Evolutionary conservation across 2,113 vertebrate species (phyloP), one percentile per base, ranked within the genome.

Genomic region (Capricornis sumatraensis): DNA sequence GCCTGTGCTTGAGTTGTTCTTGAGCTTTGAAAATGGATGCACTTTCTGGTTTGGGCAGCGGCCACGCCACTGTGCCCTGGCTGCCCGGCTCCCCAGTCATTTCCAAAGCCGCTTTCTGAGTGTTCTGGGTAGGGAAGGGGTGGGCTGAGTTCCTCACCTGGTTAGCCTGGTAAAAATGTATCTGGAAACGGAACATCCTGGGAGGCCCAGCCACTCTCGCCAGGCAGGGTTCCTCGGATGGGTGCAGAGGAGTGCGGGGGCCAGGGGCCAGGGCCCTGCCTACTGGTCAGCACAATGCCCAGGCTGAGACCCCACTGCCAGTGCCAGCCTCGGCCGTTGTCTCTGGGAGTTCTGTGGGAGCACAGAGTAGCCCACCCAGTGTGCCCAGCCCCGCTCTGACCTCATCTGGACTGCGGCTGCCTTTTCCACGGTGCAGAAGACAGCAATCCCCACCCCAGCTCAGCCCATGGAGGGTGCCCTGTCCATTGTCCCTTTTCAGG

Each of bases 401-500:
- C n/a, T 36, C 7, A 10, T 50, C 27, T 30, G 15, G 55, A 45
- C 90, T 0, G 1, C 7, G 47, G 86, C 87, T 16, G 25, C 58
- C 84, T 19, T 6, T 23, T 27, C 62, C 81, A 33, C 1, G 5
- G 25, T 7, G 36, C 64, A n/a, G 81, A 57, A 45, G 30, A 88
- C 53, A 5, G 0, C 2, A 13, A 5, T n/a, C 85, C 28, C 25
- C 1, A 1, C 67, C 0, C 14, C 0, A 0, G 19, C 6, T 7
- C 71, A 0, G 64, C 89, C 82, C 57, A 21, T 30, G 21, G 81
- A 74, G 57, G 60, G 64, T 5, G 11, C 5, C 5, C 27, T 52
- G 62, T 67, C 95, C 57, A 17, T 2, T 1, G 0, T 36, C 76
- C 71, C 4, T 2, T 9, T 12, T 28, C 92, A 97, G 78, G 85